Base-by-base conservation (phyloP, 1,140 invertebrate species). In the Samia ricini region DNA sequence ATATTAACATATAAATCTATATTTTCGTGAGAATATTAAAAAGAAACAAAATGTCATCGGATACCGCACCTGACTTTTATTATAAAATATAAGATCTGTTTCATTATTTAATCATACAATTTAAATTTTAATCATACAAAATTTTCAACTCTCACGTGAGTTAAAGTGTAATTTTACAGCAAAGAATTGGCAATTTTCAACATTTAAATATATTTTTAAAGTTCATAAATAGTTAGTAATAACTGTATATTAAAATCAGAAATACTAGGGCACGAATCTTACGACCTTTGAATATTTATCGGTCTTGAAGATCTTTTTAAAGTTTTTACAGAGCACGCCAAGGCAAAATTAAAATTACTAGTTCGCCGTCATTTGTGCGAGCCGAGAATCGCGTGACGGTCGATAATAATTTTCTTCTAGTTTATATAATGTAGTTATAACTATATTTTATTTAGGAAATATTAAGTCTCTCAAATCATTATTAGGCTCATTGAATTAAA, bases 271-370 rank as follows among this genome's bases (percentile, higher is more conserved):
- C 50, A 62, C 56, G 54, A 67, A 67, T 62, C 56, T 56, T 24
- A 63, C 50, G 54, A 65, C 52, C 54, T 52, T 48, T 36, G 19
- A 63, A 62, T 62, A 62, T 66, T 66, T 62, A 66, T 66, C 64
- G 51, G 56, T 22, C 48, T 15, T 23, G 19, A 21, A 24, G 36
- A 66, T 66, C 64, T 66, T 61, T 60, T 24, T 55, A 60, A 66
- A 61, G 48, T 61, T 66, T 63, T 66, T 56, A 60, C 59, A 52
- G 20, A 61, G 63, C 66, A 68, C 66, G 66, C 66, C 20, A 68
- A 63, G 49, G 48, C 52, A 60, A 48, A 61, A 68, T 68, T 68
- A 63, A 68, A 68, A 57, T 60, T 63, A 55, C 26, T 58, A 51
- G 33, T 12, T 42, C 33, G 33, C 33, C 33, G 7, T 15, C 7